Conservation (phyloP, 2,113 vertebrate genomes). For the Scartelaos histophorus region DNA sequence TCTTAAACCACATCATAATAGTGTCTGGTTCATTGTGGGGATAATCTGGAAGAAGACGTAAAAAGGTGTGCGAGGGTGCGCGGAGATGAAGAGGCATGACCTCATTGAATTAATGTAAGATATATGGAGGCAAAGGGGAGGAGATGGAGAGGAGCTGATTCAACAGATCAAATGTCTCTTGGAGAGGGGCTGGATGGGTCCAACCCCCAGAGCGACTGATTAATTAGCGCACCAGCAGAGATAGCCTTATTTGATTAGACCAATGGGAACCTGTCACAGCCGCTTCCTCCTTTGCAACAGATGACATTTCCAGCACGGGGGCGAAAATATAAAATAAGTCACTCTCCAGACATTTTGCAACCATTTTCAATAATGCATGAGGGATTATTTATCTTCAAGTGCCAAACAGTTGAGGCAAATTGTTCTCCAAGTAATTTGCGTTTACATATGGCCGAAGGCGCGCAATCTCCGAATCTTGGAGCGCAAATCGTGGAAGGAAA, state of each 20-base stretch:
- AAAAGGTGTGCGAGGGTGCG: constrained; percentile 1
- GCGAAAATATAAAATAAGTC: constrained; percentile 8
- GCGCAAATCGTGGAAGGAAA: constrained; percentile 45
- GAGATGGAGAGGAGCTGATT: constrained; percentile 58
- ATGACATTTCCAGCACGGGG: constrained; percentile 27
- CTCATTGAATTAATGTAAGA: constrained; percentile 63
- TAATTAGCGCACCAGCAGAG: constrained; percentile 72
- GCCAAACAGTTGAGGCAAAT: constrained; percentile 62
- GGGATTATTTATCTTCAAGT: constrained; percentile 66
- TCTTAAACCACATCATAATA: neutral
- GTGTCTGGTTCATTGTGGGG: neutral
- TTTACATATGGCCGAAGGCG: constrained; percentile 59
- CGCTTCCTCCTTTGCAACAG: constrained; percentile 48
- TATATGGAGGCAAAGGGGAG: constrained; percentile 45
- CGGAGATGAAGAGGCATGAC: constrained; percentile 53
- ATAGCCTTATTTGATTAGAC: constrained; percentile 70
- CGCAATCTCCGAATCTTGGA: constrained; percentile 41
- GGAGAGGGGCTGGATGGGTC: constrained; percentile 38
- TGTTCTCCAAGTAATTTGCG: constrained; percentile 65
- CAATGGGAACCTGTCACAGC: constrained; percentile 57
- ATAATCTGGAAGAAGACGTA: neutral
- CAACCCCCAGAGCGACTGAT: constrained; percentile 67
- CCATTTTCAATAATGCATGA: constrained; percentile 61
- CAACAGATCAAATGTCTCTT: constrained; percentile 67
- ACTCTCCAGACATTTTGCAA: constrained; percentile 14